phyloP scores from a whole-genome alignment of 2,888 invertebrate genomes.

The Ischnura elegans region DNA sequence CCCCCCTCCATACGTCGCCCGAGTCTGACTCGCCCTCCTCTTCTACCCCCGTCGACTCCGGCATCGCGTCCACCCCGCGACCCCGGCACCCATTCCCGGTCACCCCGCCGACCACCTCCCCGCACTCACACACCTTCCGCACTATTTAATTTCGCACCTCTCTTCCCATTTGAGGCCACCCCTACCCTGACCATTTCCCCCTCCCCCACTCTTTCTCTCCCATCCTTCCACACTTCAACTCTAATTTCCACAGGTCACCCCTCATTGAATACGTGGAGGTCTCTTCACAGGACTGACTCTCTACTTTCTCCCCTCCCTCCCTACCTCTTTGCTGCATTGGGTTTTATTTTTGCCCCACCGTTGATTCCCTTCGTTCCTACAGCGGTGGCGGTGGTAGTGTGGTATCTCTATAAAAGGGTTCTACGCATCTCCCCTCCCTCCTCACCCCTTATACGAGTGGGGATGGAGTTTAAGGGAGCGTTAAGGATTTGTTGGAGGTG shows the following conservation, averaged over 20 bases:
- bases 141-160: constrained; percentile 66
- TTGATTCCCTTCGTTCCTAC: constrained; percentile 53
- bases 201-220: too few relatives aligned
- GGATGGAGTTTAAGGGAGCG: constrained; percentile 21
- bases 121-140: constrained; percentile 51
- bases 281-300: background rate
- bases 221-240: constrained; percentile 51
- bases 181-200: background rate
- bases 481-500: constrained; percentile 41
- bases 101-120: background rate
- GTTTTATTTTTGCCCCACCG: constrained; percentile 63
- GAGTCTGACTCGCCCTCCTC: too few relatives aligned
- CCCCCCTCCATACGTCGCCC: background rate
- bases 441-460: background rate
- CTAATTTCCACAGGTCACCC: constrained; percentile 62
- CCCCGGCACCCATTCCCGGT: background rate
- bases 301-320: background rate
- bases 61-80: background rate
- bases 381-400: background rate
- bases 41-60: background rate
- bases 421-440: background rate
- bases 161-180: background rate
- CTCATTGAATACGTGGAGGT: constrained; percentile 62
- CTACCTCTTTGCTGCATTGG: background rate
- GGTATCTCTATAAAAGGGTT: background rate